These are phyloP conservation scores for Varanus komodoensis DNA, from an alignment of 2,113 vertebrate genomes.

Conservation along the genomic window DNA sequence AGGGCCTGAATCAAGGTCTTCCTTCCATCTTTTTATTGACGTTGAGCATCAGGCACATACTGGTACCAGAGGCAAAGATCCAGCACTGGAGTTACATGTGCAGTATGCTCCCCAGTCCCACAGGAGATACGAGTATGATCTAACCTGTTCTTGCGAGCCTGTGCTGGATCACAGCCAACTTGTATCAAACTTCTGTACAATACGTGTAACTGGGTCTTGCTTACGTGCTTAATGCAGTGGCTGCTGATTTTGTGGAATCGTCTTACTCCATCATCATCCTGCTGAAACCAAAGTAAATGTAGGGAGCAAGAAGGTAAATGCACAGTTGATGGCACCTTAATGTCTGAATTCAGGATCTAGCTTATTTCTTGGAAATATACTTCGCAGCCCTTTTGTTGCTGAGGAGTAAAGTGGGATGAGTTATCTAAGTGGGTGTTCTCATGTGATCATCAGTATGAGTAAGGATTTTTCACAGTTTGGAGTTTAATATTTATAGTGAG, in stretches of 20 bases:
- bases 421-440: conserved; percentile 22
- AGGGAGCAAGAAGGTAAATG: not conserved
- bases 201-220: not conserved
- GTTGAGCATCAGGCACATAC: not conserved
- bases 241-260: not conserved
- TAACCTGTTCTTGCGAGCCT: not conserved
- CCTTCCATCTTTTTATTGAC: not conserved
- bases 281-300: not conserved
- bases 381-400: not conserved
- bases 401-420: conserved; percentile 7
- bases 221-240: not conserved
- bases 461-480: conserved; percentile 12
- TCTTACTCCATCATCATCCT: not conserved
- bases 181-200: not conserved
- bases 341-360: not conserved
- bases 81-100: not conserved
- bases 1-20: not conserved
- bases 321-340: not conserved
- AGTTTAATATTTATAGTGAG: conserved; percentile 9
- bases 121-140: not conserved
- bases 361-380: not conserved
- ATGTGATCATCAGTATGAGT: conserved; percentile 10
- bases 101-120: not conserved
- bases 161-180: not conserved
- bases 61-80: not conserved